Base-by-base conservation (phyloP, 1,140 invertebrate species). In the Drosophila malerkotliana region DNA sequence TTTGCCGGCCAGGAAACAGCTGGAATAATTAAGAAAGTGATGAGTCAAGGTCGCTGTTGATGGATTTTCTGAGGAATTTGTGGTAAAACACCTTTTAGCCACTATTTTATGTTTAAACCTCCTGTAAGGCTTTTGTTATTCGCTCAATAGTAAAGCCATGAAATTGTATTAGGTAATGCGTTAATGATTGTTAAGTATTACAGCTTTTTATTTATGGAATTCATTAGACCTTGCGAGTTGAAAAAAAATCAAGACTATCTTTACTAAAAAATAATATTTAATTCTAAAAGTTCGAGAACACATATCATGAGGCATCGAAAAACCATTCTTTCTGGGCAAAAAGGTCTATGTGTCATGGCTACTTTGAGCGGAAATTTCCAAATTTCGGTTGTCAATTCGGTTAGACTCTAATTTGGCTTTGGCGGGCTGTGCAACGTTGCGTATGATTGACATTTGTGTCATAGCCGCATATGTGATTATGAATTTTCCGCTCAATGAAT, bases 391-490 rank as follows among this genome's bases (percentile, higher is more conserved):
- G 64, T 56, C 62, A 68, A 69, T 69, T 69, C 68, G 15, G 24
- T 47, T 10, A 9, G 18, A 41, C 26, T 14, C 41, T 28, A 37
- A 57, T 30, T 63, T 63, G 2, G 26, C 24, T 72, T 56, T 55
- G 58, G 28, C 39, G 63, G 45, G 41, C 67, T 84, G 81, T 85
- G 81, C 81, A 84, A 74, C 81, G 77, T 80, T 85, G 81, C 81
- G 81, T 74, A 78, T 85, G 81, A 85, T 85, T 85, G 74, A 87
- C 75, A 81, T 77, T 77, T 74, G 77, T 84, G 80, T 85, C 80
- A 84, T 53, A 76, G 58, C 51, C 45, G 21, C 57, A 54, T 72
- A 62, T 79, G 28, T 61, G 66, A 47, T 67, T 66, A 56, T 63
- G 58, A 62, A 61, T 75, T 74, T 72, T 67, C 55, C 72, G 72